These are phyloP conservation scores for Agelaius tricolor DNA, from an alignment of 2,113 vertebrate species.

Conservation along the genomic window DNA sequence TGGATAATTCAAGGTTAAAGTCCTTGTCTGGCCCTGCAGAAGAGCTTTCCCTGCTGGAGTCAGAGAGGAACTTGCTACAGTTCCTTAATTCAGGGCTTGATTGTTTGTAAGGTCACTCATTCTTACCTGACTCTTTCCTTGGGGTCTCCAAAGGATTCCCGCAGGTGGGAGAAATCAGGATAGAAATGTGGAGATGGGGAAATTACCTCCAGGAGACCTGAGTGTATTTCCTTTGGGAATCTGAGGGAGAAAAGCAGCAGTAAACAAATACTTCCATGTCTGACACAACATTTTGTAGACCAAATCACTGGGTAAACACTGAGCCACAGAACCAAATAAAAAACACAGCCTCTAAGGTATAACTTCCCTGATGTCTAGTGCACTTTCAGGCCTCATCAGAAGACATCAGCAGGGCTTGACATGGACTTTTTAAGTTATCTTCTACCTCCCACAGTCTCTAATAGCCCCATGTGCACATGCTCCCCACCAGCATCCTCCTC, in stretches of 20 bases:
- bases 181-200: conserved; percentile 93
- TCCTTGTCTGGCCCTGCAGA: background rate
- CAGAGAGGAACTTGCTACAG: background rate
- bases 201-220: conserved; percentile 91
- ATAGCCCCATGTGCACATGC: rapidly evolving
- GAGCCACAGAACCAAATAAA: background rate
- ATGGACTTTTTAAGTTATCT: background rate
- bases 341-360: background rate
- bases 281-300: background rate
- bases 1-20: background rate
- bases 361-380: background rate
- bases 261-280: background rate
- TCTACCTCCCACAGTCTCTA: background rate
- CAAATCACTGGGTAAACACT: background rate
- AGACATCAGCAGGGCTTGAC: background rate
- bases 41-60: background rate
- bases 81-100: background rate
- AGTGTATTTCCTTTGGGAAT: conserved; percentile 90
- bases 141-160: conserved; percentile 93
- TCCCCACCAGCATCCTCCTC: background rate
- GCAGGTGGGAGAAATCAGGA: conserved; percentile 90
- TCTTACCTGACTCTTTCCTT: conserved; percentile 92
- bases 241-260: conserved; percentile 64
- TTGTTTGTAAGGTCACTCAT: background rate
- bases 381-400: background rate